Evolutionary conservation across 2,888 invertebrate genomes (phyloP), one percentile per base, ranked within the genome.

Genomic region (Clanis bilineata): DNA sequence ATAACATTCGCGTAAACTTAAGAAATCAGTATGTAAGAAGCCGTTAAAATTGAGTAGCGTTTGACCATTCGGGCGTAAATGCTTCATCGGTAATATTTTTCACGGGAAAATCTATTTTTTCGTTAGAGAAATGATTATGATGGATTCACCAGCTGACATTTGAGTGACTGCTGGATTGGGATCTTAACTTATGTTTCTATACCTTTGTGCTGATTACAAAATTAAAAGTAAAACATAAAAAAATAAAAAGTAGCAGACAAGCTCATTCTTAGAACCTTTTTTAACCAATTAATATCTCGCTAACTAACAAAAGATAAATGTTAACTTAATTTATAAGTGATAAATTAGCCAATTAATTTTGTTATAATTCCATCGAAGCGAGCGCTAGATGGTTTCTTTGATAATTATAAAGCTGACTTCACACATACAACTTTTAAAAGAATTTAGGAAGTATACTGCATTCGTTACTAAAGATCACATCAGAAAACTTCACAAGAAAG

Each of bases 401-500:
- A 47, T 28, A 28, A 47, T 18, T 15, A 28, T 47, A 47, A 47
- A 47, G 25, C 15, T 15, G 3, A 4, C 5, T 9, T 0, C 47
- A 47, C 15, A 47, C 7, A 0, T 15, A 39, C 39, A 15, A 1
- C n/a, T 22, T 22, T 47, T 6, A 21, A 21, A 22, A 5, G 0
- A 44, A 15, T 15, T 39, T 39, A 39, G 39, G 23, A 47, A 47
- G 10, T 47, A 47, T n/a, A 43, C 21, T 21, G 15, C 7, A 18
- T 12, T 47, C 4, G 12, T 47, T 25, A 47, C 25, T 32, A 39
- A 23, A 55, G 70, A 77, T 74, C 69, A 57, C 62, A 61, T 71
- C 69, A 66, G 65, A 74, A 70, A 77, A 74, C 74, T 72, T 62
- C 63, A 61, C 70, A 65, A 71, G 38, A 72, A 73, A 74, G 72